These are phyloP conservation scores for Diachasmimorpha longicaudata DNA, from an alignment of 1,140 invertebrate genomes.

Conservation along the genomic window DNA sequence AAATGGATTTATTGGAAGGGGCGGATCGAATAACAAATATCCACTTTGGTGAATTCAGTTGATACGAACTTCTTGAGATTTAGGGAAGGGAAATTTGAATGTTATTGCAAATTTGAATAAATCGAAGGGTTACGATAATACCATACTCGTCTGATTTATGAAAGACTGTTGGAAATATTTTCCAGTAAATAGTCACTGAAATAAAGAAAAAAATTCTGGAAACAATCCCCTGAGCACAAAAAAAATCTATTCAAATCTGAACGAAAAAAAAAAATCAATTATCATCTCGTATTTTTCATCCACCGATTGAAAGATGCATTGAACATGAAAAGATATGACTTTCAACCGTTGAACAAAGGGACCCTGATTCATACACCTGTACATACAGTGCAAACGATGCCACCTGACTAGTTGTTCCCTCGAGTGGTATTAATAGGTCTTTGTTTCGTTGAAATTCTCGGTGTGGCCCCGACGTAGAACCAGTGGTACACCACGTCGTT, in stretches of 20 bases:
- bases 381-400: not conserved
- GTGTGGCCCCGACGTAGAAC: not conserved
- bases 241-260: too few species aligned
- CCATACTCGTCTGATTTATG: too few species aligned
- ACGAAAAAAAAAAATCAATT: too few species aligned
- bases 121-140: too few species aligned
- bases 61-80: not conserved
- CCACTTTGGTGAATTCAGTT: not conserved
- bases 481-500: slow-evolving; percentile 9
- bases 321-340: not conserved
- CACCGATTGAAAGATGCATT: not conserved
- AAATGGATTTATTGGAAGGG: not conserved
- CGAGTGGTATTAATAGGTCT: slow-evolving; percentile 50
- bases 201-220: too few species aligned
- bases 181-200: too few species aligned
- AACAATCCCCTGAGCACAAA: too few species aligned
- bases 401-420: slow-evolving; percentile 30
- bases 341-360: not conserved
- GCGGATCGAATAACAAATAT: not conserved
- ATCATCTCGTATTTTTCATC: not conserved
- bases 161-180: too few species aligned
- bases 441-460: slow-evolving; percentile 36
- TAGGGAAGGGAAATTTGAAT: not conserved
- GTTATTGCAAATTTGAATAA: too few species aligned
- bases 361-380: not conserved